Evolutionary conservation across 1,140 invertebrate genomes (phyloP).

Genomic region (Stenopsyche tienmushanensis): DNA sequence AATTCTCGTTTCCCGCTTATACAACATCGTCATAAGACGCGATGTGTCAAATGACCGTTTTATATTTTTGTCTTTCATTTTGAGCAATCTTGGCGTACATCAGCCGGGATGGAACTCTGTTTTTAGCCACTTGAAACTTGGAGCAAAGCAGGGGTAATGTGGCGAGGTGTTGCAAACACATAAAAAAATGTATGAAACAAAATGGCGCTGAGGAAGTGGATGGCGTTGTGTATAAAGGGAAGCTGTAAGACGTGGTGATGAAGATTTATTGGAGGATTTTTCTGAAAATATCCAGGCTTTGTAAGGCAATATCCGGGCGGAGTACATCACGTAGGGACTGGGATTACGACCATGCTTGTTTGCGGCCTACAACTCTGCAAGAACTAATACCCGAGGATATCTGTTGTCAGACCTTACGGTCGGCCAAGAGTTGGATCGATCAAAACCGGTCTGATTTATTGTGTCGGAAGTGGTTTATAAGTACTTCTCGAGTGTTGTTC

Average conservation of each 20-base stretch:
- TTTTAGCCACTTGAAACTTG: no score
- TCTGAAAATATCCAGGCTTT: slow-evolving; percentile 28
- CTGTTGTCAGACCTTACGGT: slow-evolving; percentile 17
- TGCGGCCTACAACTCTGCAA: slow-evolving; percentile 13
- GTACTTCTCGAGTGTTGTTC: no score
- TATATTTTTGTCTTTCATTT: no score
- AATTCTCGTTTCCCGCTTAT: no score
- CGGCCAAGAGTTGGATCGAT: no score
- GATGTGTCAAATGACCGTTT: no score
- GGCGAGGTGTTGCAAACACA: not conserved
- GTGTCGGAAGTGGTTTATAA: no score
- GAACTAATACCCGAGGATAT: slow-evolving; percentile 19
- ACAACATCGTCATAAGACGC: no score
- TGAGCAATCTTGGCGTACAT: no score
- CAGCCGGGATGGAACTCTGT: no score
- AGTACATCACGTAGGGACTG: slow-evolving; percentile 32
- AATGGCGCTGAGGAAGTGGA: slow-evolving; percentile 7
- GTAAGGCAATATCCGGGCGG: slow-evolving; percentile 24
- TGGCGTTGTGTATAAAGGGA: slow-evolving; percentile 11
- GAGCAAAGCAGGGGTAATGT: not conserved
- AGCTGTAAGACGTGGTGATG: slow-evolving; percentile 31
- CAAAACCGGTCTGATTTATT: no score
- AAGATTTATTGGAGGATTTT: slow-evolving; percentile 37
- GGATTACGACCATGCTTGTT: slow-evolving; percentile 17
- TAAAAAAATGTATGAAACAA: slow-evolving; percentile 17